Base-by-base conservation (phyloP, 2,888 invertebrate genomes). In the Acrobasis suavella region DNA sequence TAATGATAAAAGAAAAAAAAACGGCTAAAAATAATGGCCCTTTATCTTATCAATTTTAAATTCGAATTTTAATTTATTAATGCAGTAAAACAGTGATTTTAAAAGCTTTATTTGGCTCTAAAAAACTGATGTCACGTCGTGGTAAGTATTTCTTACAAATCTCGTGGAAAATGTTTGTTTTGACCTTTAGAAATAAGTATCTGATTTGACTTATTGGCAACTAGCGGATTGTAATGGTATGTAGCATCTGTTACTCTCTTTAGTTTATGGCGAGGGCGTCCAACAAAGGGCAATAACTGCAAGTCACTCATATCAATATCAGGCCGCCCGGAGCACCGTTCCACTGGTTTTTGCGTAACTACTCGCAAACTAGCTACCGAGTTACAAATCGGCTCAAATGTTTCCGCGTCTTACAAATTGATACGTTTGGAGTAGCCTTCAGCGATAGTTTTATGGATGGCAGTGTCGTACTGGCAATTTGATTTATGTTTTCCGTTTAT, bases 221-320 rank as follows among this genome's bases (percentile, higher is more conserved):
- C 22, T 22, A 22, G 2, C 22, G 22, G 8, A 7, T 32, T 0
- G 7, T 32, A 32, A 7, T 8, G 7, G 32, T 32, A 32, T 46
- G 46, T 46, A 14, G 12, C 46, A 14, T 46, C 46, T 46, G 3
- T 14, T n/a, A 46, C 46, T 46, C 42, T 42, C n/a, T 46, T 46
- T 46, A 46, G 5, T 46, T 46, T 46, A 7, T 14, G 14, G 46
- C 14, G 46, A 46, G 85, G 85, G 89, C 87, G 87, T 79, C 86
- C 89, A 86, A 72, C 77, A 73, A 77, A 82, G 91, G 91, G 89
- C 75, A 81, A 77, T 85, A 87, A 87, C 74, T 86, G 92, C 92
- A 93, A 93, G 92, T 93, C 92, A 93, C 87, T 86, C 84, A 86
- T 92, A 92, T 92, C 92, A 86, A 92, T 92, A 92, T 87, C 89